Percentiles rank a stretch among this genome's conserved stretches.
phyloP scores from a whole-genome alignment of 2,888 invertebrate species.

The Ormyrus labotus region DNA sequence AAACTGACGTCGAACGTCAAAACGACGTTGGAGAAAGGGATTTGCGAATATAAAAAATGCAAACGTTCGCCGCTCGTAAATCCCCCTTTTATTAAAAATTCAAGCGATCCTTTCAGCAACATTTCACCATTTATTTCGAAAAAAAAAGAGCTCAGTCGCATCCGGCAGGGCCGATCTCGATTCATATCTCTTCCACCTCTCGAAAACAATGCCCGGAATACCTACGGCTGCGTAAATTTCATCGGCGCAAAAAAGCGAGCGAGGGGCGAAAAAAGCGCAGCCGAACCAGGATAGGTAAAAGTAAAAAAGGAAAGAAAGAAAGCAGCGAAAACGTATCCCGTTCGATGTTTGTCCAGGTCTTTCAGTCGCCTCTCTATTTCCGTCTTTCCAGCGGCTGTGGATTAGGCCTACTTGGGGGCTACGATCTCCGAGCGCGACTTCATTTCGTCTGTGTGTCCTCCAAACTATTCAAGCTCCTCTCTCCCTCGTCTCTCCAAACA shows the following conservation, averaged over 20 bases:
- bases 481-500: neutral
- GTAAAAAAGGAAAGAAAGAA: neutral
- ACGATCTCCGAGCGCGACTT: neutral
- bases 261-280: neutral
- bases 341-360: conserved; percentile 45
- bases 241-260: neutral
- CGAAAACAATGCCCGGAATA: too few relatives aligned
- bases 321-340: neutral
- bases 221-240: neutral
- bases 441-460: neutral
- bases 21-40: too few relatives aligned
- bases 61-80: too few relatives aligned
- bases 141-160: too few relatives aligned
- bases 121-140: too few relatives aligned
- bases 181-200: too few relatives aligned
- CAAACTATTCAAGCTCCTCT: neutral
- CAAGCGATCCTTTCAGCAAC: too few relatives aligned
- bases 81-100: too few relatives aligned
- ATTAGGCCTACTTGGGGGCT: conserved; percentile 15
- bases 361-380: conserved; percentile 32
- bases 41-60: too few relatives aligned
- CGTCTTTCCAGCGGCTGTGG: conserved; percentile 25
- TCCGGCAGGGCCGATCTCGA: too few relatives aligned
- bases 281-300: neutral
- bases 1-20: too few relatives aligned